Evolutionary conservation across 2,888 invertebrate species (phyloP), one percentile per base, ranked within the genome.

Genomic region (Lymantria dispar): DNA sequence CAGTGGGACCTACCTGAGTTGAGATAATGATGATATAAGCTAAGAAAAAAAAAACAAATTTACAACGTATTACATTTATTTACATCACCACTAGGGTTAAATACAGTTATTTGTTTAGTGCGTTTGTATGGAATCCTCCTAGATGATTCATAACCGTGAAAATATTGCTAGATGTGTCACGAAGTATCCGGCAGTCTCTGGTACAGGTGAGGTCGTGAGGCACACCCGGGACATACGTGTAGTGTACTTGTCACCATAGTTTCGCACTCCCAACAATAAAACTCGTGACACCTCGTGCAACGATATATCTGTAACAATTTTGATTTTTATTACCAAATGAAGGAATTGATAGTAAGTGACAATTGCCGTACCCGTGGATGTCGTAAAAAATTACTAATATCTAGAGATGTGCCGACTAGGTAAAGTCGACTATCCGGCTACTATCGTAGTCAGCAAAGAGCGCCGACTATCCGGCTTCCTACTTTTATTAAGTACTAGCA

Each of bases 141-240:
- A 42, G 40, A 13, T 8, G 33, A 7, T 15, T 13, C 22, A 14
- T 29, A 38, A 8, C 14, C 9, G 8, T 43, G 13, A 36, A 42
- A 33, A 36, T 52, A 44, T n/a, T 45, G 47, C 39, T 48, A 42
- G 12, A 42, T 15, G 40, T 48, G 52, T 45, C 67, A 74, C 12
- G 76, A 62, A n/a, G 81, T 47, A 13, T 82, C 81, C 0, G 89
- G 88, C 60, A 90, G 75, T 0, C 89, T 76, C 64, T 89, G 90
- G 75, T 88, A 91, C 50, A 89, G 80, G 39, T 82, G 83, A 5
- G 91, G 91, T 0, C 87, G 94, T 2, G 96, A 94, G n/a, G 97
- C 95, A 88, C 99, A 99, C 41, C 98, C 98, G 12, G 99, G 99
- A 83, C 99, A 99, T 38, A 97, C 96, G 84, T 99, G 99, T 48